These are phyloP conservation scores for Uropsilus gracilis DNA, from an alignment of 2,113 vertebrate species.

Conservation along the genomic window DNA sequence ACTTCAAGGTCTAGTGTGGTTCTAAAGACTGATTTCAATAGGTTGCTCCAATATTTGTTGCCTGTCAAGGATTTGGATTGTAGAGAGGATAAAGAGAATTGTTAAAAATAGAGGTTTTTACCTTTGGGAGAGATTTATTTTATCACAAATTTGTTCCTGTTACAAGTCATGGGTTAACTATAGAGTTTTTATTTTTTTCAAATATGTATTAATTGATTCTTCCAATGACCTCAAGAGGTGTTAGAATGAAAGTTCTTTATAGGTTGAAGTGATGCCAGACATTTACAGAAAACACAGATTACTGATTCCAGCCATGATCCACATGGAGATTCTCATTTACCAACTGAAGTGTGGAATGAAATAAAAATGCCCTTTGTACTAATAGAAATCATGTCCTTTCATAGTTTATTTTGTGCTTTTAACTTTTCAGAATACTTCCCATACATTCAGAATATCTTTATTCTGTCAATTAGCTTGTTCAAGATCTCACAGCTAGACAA, in stretches of 20 bases:
- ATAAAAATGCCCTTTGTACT: constrained; percentile 4
- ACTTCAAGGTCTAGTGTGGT: background rate
- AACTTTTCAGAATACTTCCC: background rate
- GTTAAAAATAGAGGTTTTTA: background rate
- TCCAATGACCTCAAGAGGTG: background rate
- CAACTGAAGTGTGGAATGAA: background rate
- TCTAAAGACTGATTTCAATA: background rate
- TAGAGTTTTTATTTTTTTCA: constrained; percentile 13
- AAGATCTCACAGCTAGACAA: background rate
- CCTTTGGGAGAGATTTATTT: background rate
- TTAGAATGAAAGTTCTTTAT: constrained; percentile 32
- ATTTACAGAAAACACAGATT: constrained; percentile 5
- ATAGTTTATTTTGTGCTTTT: background rate
- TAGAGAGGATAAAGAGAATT: background rate
- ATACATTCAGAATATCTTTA: background rate
- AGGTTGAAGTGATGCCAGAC: background rate
- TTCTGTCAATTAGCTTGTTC: background rate
- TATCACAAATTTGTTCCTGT: background rate
- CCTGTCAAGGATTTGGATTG: background rate
- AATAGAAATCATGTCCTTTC: background rate
- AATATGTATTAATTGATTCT: constrained; percentile 51
- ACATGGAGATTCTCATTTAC: background rate
- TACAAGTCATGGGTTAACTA: background rate
- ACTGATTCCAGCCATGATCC: background rate
- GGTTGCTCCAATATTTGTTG: background rate